These are phyloP conservation scores for Octodon degus DNA, from an alignment of 2,113 vertebrate species.

Conservation along the genomic window DNA sequence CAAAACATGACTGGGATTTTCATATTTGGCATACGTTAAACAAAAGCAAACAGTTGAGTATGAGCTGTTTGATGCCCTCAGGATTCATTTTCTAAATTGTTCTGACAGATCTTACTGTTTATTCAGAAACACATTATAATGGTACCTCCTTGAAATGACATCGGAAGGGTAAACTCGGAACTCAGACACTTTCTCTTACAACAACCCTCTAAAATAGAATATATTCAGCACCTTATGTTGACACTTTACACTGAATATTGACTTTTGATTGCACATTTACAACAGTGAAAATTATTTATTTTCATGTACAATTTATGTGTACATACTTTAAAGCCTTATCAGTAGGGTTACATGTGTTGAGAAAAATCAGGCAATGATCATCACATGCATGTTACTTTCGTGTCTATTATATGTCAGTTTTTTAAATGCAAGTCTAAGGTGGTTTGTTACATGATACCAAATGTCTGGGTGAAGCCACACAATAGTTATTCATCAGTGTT, in stretches of 20 bases:
- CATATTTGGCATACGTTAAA: neutral
- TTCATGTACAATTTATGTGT: neutral
- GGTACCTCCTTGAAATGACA: neutral
- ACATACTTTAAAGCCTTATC: neutral
- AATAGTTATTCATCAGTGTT: conserved; percentile 51
- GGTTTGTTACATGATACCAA: neutral
- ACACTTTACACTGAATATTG: neutral
- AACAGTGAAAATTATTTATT: conserved; percentile 2
- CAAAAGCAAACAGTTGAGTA: neutral
- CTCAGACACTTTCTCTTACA: neutral
- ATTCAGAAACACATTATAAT: neutral
- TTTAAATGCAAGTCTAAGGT: conserved; percentile 12
- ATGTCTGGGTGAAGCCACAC: conserved; percentile 42
- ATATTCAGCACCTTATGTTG: neutral
- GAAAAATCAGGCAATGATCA: neutral
- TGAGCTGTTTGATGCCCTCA: neutral
- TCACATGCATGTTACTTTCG: neutral
- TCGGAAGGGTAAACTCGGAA: conserved; percentile 9
- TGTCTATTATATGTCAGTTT: neutral
- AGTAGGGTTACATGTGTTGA: neutral
- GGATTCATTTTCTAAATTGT: neutral
- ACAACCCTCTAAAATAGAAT: neutral
- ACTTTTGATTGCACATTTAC: neutral
- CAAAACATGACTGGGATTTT: neutral
- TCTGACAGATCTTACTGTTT: neutral